Evolutionary conservation across 23 tunicate species (phyloP), one percentile per base, ranked within the genome.

Genomic region (Phallusia fumigata): DNA sequence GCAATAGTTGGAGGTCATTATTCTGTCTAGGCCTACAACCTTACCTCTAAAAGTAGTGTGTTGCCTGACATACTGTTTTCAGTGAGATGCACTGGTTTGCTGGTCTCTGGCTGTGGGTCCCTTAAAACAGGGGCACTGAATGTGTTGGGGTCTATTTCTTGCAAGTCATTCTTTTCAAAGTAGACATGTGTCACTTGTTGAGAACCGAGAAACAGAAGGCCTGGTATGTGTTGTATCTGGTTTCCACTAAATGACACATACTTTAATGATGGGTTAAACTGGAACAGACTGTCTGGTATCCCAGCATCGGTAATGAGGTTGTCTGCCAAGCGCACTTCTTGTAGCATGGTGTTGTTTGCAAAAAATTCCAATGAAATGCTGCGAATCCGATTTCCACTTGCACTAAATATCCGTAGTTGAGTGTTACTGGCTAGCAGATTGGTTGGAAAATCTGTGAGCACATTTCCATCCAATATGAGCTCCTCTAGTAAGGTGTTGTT

Each of bases 161-260:
- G 40, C 45, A 85, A 32, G 40, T 85, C 65, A 58, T 85, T 85
- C 24, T 85, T 53, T 35, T 79, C 77, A 18, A 85, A 72, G 65
- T 85, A 85, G 24, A 85, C 72, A 31, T 85, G 89, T 36, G 89
- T 18, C 35, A 85, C 53, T 22, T 35, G 26, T 31, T 52, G 35
- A 6, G 89, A 3, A 5, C 44, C 64, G 30, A 78, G 89, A 49
- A 85, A 85, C 2, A 85, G 78, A 26, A 77, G 76, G 24, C 82
- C 65, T 13, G 90, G 87, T 64, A 91, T 36, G 2, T 22, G 16
- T 1, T 35, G 79, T 32, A 91, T 35, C 76, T 78, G 8, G 74
- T 92, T 92, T 5, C 97, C 97, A 33, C 87, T 64, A 26, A 92
- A 35, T 30, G 85, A 77, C 18, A 92, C 80, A 49, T 78, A 75